phyloP scores from a whole-genome alignment of 2,888 invertebrate species.

The Scelioninae gen. 2 region DNA sequence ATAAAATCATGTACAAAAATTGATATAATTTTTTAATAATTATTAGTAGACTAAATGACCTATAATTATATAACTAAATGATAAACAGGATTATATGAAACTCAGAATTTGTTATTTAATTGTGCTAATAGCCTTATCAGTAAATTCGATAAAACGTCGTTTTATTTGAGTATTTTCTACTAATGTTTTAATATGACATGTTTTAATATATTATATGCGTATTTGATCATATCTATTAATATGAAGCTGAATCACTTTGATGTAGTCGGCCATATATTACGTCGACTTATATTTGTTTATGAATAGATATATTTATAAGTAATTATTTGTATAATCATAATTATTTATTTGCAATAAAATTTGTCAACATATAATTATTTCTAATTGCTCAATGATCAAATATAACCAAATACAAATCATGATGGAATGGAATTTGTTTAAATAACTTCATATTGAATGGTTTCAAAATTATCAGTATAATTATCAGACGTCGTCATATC shows the following conservation, averaged over 20 bases:
- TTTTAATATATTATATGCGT: not conserved
- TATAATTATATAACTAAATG: too few species aligned
- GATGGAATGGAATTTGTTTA: slow-evolving; percentile 10
- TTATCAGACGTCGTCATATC: slow-evolving; percentile 18
- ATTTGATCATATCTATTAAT: slow-evolving; percentile 6
- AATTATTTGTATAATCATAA: slow-evolving; percentile 1
- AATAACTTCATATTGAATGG: slow-evolving; percentile 8
- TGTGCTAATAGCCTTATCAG: too few species aligned
- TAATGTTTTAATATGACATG: too few species aligned
- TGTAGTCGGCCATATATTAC: slow-evolving; percentile 12
- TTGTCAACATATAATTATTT: not conserved
- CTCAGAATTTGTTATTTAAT: too few species aligned
- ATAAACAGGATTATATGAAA: slow-evolving; percentile 19
- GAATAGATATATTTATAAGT: not conserved
- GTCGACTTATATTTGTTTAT: slow-evolving; percentile 5
- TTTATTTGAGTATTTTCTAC: too few species aligned
- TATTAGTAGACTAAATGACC: too few species aligned
- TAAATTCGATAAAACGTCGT: too few species aligned
- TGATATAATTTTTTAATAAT: too few species aligned
- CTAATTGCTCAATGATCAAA: not conserved
- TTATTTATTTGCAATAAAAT: too few species aligned
- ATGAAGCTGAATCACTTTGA: too few species aligned
- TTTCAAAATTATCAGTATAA: not conserved
- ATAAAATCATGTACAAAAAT: too few species aligned
- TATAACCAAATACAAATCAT: not conserved